These are phyloP conservation scores for Phylloscopus trochiloides DNA, from an alignment of 2,113 vertebrate genomes.

Conservation along the genomic window DNA sequence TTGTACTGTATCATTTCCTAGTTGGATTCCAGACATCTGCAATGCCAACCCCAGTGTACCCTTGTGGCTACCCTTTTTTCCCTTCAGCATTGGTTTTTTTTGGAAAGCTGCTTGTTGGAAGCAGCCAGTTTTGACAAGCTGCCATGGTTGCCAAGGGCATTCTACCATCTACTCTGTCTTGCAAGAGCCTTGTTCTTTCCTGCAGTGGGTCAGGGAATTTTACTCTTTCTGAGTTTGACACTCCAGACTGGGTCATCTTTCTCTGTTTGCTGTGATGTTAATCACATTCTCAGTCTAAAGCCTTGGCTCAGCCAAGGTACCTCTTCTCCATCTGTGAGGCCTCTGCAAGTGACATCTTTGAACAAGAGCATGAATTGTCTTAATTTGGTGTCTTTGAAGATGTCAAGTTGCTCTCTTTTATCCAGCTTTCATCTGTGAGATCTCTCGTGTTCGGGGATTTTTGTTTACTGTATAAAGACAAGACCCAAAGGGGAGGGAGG, in stretches of 20 bases:
- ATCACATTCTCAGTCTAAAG: neutral
- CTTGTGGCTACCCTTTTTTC: no score
- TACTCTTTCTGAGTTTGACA: neutral
- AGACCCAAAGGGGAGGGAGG: neutral
- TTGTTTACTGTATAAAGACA: neutral
- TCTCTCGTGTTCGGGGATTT: neutral
- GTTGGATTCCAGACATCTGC: neutral
- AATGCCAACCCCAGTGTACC: neutral
- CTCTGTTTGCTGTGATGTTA: neutral
- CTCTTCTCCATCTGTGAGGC: neutral
- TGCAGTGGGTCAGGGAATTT: neutral
- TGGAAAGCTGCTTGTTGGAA: neutral
- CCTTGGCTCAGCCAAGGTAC: neutral
- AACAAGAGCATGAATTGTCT: neutral
- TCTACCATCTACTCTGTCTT: neutral
- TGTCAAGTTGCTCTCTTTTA: neutral
- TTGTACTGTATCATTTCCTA: neutral
- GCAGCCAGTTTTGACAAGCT: neutral
- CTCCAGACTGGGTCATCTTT: neutral
- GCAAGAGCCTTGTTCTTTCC: neutral
- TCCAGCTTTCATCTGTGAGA: neutral
- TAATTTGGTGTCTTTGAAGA: neutral
- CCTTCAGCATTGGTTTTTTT: neutral
- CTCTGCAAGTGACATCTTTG: neutral
- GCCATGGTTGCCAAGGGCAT: neutral